These are phyloP conservation scores for Lineus longissimus DNA, from an alignment of 1,140 invertebrate genomes.

Conservation along the genomic window DNA sequence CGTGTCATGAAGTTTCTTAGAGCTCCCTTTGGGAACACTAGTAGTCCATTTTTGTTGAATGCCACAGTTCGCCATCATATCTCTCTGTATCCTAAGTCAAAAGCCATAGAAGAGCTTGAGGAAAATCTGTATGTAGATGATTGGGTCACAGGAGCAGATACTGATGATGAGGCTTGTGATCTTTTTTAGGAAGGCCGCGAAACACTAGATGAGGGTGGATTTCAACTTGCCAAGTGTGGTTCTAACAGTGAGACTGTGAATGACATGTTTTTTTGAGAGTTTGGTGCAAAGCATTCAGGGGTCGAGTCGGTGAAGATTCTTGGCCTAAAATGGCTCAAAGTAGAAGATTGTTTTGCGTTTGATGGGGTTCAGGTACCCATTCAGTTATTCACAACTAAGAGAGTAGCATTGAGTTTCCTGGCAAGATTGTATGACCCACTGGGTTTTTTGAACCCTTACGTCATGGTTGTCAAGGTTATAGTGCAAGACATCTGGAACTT, in stretches of 20 bases:
- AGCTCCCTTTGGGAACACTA: constrained; percentile 11
- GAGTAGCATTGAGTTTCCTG: not conserved
- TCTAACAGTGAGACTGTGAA: not conserved
- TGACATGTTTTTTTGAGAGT: not conserved
- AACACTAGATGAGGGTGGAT: not conserved
- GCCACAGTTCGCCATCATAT: constrained; percentile 17
- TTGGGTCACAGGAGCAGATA: constrained; percentile 42
- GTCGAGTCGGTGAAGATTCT: not conserved
- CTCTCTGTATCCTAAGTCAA: constrained; percentile 35
- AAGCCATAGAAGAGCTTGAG: constrained; percentile 28
- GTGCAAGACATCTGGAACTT: not conserved
- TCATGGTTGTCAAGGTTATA: not conserved
- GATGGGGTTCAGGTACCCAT: not conserved
- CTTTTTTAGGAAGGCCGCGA: constrained; percentile 17
- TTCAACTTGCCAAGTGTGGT: not conserved
- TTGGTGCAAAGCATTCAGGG: not conserved
- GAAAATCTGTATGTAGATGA: constrained; percentile 56
- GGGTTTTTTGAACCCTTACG: not conserved
- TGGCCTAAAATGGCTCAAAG: not conserved
- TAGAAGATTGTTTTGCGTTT: constrained; percentile 3
- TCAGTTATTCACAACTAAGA: not conserved
- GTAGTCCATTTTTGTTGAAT: constrained; percentile 16
- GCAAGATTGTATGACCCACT: not conserved
- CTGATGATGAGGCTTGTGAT: constrained; percentile 35
- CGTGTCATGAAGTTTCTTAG: not conserved